Conservation (phyloP, 2,888 invertebrate species). For the Charanyca ferruginea region DNA sequence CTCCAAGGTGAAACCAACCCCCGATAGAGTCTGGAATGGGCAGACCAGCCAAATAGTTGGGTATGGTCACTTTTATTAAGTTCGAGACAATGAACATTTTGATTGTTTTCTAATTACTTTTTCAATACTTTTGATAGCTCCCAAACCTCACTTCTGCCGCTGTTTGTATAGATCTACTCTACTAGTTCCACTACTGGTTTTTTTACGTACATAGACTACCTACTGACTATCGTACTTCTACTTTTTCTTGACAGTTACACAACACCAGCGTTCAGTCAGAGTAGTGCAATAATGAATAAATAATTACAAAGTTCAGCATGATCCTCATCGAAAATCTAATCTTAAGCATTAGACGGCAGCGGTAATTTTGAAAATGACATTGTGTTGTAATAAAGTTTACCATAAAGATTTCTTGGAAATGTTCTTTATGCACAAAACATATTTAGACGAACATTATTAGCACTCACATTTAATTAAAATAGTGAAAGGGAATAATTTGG, state of each 20-base stretch:
- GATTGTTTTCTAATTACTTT: slow-evolving; percentile 19
- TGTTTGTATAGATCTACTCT: not conserved
- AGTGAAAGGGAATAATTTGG: not conserved
- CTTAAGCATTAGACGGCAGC: slow-evolving; percentile 34
- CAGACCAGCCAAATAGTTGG: slow-evolving; percentile 95
- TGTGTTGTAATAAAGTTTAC: too few relatives aligned
- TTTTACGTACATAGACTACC: not conserved
- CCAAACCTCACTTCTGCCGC: not conserved
- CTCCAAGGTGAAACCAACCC: slow-evolving; percentile 96
- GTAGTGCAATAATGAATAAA: too few relatives aligned
- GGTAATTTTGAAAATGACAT: slow-evolving; percentile 28
- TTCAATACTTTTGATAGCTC: not conserved
- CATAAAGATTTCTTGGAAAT: too few relatives aligned
- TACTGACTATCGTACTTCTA: too few relatives aligned
- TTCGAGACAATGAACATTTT: slow-evolving; percentile 95
- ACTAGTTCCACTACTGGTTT: not conserved
- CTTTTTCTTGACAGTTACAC: slow-evolving; percentile 37
- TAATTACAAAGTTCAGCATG: slow-evolving; percentile 33
- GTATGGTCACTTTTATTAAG: slow-evolving; percentile 95
- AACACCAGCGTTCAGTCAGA: slow-evolving; percentile 13
- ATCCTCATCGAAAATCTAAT: not conserved
- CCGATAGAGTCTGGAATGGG: slow-evolving; percentile 96
- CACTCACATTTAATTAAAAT: not conserved
- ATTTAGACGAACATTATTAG: not conserved
- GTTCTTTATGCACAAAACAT: too few relatives aligned